phyloP scores from a whole-genome alignment of 2,797 vertebrate genomes.

The Enteromius afrohamiltoni region DNA sequence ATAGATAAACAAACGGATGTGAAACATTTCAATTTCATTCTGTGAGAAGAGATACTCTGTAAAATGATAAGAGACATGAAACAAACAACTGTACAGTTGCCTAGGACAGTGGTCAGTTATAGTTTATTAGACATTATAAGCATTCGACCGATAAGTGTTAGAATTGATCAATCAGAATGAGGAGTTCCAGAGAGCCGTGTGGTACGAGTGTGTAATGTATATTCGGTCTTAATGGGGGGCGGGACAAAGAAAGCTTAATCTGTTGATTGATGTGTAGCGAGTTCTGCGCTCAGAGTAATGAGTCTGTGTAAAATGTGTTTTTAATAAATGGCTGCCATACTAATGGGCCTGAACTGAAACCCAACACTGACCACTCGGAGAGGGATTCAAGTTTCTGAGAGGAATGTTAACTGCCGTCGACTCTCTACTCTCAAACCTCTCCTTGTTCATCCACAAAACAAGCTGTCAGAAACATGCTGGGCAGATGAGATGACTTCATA shows the following conservation, averaged over 20 bases:
- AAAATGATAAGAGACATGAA: neutral
- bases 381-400: conserved; percentile 75
- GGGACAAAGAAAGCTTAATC: conserved; percentile 58
- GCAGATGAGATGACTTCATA: conserved; percentile 39
- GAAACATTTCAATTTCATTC: neutral
- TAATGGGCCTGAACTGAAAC: conserved; percentile 79
- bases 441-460: conserved; percentile 49
- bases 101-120: neutral
- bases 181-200: neutral
- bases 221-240: conserved; percentile 39
- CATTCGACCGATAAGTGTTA: neutral
- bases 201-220: conserved; percentile 58
- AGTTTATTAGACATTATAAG: neutral
- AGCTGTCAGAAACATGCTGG: conserved; percentile 11
- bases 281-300: conserved; percentile 60
- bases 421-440: neutral
- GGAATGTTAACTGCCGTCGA: conserved; percentile 77
- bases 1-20: neutral
- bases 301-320: conserved; percentile 74
- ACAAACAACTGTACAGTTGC: neutral
- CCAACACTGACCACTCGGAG: conserved; percentile 66
- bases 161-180: neutral
- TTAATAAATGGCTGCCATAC: conserved; percentile 77
- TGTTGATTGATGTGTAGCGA: conserved; percentile 68
- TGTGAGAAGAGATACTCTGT: neutral